Evolutionary conservation across 2,797 vertebrate species (phyloP).

Genomic region (Bucorvus abyssinicus): DNA sequence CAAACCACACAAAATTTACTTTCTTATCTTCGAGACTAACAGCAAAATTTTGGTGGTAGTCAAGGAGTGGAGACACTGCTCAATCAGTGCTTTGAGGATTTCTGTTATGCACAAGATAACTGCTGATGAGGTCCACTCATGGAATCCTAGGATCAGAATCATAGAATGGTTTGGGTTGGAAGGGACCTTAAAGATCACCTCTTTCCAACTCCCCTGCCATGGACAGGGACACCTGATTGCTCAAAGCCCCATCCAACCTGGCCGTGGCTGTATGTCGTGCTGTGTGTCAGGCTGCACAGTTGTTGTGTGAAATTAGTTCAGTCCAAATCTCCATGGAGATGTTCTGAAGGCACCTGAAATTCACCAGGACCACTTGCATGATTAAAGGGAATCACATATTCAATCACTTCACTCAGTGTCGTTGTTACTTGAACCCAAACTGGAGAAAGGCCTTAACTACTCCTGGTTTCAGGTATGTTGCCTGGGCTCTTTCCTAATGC

Average conservation of each 20-base stretch:
- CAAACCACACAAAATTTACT: conserved; percentile 33
- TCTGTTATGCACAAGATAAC: background rate
- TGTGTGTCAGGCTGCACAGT: conserved; percentile 22
- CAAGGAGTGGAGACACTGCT: background rate
- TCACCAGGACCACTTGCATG: background rate
- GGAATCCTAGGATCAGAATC: too few relatives aligned
- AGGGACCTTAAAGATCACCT: background rate
- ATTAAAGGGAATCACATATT: rapidly evolving
- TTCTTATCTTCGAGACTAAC: conserved; percentile 42
- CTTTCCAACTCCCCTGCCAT: background rate
- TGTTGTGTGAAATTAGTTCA: background rate
- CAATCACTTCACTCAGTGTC: background rate
- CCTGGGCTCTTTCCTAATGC: background rate
- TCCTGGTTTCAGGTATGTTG: background rate
- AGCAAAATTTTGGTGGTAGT: conserved; percentile 34
- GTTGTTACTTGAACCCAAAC: background rate
- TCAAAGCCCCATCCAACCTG: background rate
- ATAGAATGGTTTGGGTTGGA: background rate
- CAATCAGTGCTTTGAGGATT: conserved; percentile 14
- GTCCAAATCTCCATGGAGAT: background rate
- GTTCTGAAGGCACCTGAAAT: background rate
- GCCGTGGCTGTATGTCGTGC: background rate
- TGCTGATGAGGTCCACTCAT: conserved; percentile 4
- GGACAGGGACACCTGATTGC: background rate
- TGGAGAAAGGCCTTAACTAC: background rate